Evolutionary conservation across 2,113 vertebrate species (phyloP).

Genomic region (Heterotilapia buettikoferi): DNA sequence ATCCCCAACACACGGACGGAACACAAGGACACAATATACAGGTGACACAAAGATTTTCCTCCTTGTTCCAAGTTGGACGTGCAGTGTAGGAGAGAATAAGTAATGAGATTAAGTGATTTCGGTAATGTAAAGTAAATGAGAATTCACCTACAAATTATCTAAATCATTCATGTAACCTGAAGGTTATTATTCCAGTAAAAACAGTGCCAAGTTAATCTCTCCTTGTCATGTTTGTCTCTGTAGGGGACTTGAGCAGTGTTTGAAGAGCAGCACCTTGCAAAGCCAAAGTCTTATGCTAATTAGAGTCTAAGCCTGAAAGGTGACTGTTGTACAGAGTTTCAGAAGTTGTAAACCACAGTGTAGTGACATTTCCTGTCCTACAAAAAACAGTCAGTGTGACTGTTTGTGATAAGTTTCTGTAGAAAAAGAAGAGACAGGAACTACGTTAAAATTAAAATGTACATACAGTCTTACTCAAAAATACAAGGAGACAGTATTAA

Average conservation of each 20-base stretch:
- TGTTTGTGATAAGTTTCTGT: neutral
- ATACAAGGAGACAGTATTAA: neutral
- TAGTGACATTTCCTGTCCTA: neutral
- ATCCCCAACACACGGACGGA: conserved; percentile 76
- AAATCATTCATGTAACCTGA: neutral
- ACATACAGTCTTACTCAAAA: neutral
- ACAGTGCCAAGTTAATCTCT: neutral
- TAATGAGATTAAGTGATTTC: neutral
- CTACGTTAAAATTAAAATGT: neutral
- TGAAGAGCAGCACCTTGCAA: neutral
- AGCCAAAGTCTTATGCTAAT: neutral
- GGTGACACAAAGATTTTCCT: conserved; percentile 61
- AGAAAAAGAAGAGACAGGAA: neutral
- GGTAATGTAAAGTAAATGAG: neutral
- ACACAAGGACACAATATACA: conserved; percentile 77
- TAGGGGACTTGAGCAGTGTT: neutral
- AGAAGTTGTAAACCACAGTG: neutral
- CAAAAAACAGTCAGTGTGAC: neutral
- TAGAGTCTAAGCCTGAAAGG: neutral
- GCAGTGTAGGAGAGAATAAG: neutral
- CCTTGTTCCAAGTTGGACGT: neutral
- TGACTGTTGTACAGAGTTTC: neutral
- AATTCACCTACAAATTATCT: neutral
- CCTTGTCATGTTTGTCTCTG: neutral
- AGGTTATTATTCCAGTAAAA: neutral